Percentiles rank a stretch among this genome's conserved stretches.
phyloP scores from a whole-genome alignment of 2,888 invertebrate genomes.

The Amblyjoppa proteus region DNA sequence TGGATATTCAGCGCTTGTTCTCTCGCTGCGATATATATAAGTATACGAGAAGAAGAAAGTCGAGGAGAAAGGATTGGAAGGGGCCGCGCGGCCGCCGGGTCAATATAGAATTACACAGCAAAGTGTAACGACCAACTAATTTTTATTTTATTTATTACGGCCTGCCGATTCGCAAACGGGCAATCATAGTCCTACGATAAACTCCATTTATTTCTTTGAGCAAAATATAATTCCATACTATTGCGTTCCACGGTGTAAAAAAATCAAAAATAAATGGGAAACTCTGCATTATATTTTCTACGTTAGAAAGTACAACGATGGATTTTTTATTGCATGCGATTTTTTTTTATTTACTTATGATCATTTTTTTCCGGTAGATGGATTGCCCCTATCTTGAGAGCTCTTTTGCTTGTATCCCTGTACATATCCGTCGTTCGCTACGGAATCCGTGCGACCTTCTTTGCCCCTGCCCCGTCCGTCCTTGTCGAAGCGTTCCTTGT shows the following conservation, averaged over 20 bases:
- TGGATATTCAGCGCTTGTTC: constrained; percentile 64
- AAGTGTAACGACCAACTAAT: background rate
- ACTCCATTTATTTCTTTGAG: background rate
- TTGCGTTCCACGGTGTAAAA: background rate
- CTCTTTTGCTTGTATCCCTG: constrained; percentile 74
- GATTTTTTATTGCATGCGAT: background rate
- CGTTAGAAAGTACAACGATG: background rate
- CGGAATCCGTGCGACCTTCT: constrained; percentile 81
- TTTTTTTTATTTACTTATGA: background rate
- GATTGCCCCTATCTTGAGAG: constrained; percentile 72
- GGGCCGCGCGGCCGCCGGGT: constrained; percentile 18
- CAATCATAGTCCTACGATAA: background rate
- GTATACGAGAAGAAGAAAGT: constrained; percentile 49
- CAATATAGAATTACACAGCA: constrained; percentile 6
- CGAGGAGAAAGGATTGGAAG: constrained; percentile 45
- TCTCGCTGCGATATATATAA: constrained; percentile 37
- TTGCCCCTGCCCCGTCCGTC: constrained; percentile 83
- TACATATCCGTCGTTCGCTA: constrained; percentile 82
- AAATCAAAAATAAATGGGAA: background rate
- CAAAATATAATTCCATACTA: background rate
- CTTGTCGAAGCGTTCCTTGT: constrained; percentile 84
- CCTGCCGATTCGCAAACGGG: background rate
- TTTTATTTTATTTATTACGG: background rate
- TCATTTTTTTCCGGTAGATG: background rate
- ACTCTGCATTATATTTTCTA: background rate